phyloP scores from a whole-genome alignment of 2,113 vertebrate species.

The Eidolon helvum region DNA sequence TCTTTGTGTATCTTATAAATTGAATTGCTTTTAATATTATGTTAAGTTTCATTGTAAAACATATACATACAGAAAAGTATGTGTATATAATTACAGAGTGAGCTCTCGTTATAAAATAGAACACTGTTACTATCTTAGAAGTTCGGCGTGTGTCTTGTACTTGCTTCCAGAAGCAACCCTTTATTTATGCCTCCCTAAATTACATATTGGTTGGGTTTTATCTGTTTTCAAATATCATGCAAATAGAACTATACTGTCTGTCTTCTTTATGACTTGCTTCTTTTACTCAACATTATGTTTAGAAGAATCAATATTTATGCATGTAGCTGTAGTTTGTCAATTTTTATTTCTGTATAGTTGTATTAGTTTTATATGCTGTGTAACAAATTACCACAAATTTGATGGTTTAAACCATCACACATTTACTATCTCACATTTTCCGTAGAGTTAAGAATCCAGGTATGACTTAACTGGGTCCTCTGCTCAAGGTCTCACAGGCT shows the following conservation, averaged over 20 bases:
- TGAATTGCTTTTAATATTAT: conserved; percentile 29
- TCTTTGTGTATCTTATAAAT: conserved; percentile 19
- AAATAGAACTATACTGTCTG: neutral
- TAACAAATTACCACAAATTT: neutral
- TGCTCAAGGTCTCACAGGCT: neutral
- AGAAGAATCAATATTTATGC: neutral
- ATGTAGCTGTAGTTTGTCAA: neutral
- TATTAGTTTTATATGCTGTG: neutral
- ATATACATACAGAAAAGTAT: neutral
- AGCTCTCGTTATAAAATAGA: neutral
- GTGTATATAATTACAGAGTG: neutral
- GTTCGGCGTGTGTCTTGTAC: neutral
- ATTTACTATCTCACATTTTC: conserved; percentile 28
- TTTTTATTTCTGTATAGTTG: neutral
- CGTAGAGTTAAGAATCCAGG: neutral
- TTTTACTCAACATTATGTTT: neutral
- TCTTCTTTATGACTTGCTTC: neutral
- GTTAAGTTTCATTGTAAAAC: neutral
- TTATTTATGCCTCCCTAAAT: neutral
- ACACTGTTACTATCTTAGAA: neutral
- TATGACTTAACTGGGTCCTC: neutral
- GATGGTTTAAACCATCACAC: neutral
- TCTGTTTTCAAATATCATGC: conserved; percentile 22
- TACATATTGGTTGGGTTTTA: neutral
- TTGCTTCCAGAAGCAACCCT: neutral